Conservation (phyloP, 2,797 vertebrate species). For the Diplodus puntazzo region DNA sequence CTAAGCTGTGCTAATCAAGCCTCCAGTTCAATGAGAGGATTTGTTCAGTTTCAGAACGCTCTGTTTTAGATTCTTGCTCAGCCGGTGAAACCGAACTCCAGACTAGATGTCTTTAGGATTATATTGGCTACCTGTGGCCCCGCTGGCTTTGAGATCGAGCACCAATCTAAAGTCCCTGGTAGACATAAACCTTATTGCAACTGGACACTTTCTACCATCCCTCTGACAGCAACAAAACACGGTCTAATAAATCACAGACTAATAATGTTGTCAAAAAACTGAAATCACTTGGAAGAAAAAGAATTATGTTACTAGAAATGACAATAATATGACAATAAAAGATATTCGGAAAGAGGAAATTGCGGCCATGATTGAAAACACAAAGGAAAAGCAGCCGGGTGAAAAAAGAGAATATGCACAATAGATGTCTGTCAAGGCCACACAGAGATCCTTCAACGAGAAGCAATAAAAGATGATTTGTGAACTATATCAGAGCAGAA, state of each 20-base stretch:
- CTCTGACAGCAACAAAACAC: slow-evolving; percentile 15
- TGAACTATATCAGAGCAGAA: slow-evolving; percentile 19
- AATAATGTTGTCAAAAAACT: slow-evolving; percentile 25
- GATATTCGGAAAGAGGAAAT: slow-evolving; percentile 8
- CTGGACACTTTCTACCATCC: slow-evolving; percentile 31
- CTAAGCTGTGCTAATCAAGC: slow-evolving; percentile 42
- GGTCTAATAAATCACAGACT: slow-evolving; percentile 13
- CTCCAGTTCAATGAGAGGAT: slow-evolving; percentile 52
- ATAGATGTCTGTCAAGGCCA: slow-evolving; percentile 39
- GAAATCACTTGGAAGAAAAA: background rate
- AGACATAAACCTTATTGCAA: slow-evolving; percentile 50
- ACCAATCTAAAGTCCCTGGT: slow-evolving; percentile 34
- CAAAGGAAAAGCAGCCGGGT: slow-evolving; percentile 1
- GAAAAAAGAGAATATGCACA: slow-evolving; percentile 20
- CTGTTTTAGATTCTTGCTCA: slow-evolving; percentile 52
- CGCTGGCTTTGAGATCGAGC: slow-evolving; percentile 17
- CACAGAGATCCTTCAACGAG: slow-evolving; percentile 28
- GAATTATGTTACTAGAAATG: background rate
- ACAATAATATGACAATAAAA: background rate
- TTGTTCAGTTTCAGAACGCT: slow-evolving; percentile 64
- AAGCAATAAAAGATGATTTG: slow-evolving; percentile 59
- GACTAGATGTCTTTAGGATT: slow-evolving; percentile 46
- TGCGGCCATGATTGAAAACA: slow-evolving; percentile 5
- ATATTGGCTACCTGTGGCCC: slow-evolving; percentile 44
- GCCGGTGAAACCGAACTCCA: slow-evolving; percentile 48